These are phyloP conservation scores for Trogon surrucura DNA, from an alignment of 2,113 vertebrate species.

Conservation along the genomic window DNA sequence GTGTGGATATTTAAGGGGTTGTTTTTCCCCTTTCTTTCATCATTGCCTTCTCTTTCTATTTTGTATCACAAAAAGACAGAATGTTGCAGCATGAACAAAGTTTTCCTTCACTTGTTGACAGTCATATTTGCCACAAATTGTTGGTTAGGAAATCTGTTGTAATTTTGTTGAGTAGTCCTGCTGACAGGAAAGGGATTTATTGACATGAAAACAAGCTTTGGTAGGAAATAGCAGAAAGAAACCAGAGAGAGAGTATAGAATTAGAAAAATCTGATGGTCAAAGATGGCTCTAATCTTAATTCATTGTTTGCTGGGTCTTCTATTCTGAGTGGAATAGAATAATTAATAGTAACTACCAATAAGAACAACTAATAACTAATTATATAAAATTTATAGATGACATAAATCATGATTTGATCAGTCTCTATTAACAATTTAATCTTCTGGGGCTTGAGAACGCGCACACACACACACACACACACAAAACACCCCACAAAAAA, in stretches of 20 bases:
- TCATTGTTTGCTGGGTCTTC: background rate
- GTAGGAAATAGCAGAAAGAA: background rate
- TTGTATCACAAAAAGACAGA: background rate
- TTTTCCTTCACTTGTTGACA: background rate
- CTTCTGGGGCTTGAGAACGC: background rate
- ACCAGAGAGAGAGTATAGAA: background rate
- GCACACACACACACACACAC: background rate
- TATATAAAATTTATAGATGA: no score
- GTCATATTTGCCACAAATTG: background rate
- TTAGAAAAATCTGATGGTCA: background rate
- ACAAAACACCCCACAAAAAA: background rate
- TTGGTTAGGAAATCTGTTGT: background rate
- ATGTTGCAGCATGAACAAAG: background rate
- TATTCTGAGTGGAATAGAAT: background rate
- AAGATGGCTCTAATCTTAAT: background rate
- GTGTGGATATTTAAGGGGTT: constrained; percentile 39
- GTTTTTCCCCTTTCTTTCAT: constrained; percentile 36
- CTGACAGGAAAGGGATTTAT: background rate
- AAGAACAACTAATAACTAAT: background rate
- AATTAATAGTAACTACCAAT: background rate
- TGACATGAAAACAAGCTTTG: background rate
- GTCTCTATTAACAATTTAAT: background rate
- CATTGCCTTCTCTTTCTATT: background rate
- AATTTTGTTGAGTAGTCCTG: background rate
- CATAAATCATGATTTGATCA: background rate